Conservation (phyloP, 2,113 vertebrate genomes). For the Chamaetylas fuelleborni region DNA sequence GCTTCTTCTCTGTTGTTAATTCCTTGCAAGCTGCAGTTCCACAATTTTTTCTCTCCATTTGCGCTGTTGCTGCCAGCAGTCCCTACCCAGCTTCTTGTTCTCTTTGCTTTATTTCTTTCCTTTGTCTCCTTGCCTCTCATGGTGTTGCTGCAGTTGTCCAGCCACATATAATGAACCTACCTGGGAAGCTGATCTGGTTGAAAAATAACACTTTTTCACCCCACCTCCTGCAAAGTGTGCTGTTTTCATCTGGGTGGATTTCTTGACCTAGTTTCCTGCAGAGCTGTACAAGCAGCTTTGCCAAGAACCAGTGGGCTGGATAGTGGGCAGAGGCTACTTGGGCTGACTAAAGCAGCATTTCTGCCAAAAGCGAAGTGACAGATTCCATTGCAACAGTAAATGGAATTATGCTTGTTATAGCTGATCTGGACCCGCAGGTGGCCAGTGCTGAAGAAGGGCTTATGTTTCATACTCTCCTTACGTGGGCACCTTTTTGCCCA, state of each 20-base stretch:
- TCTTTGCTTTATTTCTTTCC: background rate
- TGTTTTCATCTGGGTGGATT: conserved; percentile 3
- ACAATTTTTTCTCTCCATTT: background rate
- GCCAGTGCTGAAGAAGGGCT: background rate
- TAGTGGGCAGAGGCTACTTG: background rate
- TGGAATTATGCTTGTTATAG: background rate
- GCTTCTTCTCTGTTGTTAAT: background rate
- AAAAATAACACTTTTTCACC: background rate
- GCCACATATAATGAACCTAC: background rate
- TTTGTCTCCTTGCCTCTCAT: background rate
- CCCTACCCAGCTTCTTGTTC: background rate
- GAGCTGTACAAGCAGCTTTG: conserved; percentile 4
- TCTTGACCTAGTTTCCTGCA: conserved; percentile 62
- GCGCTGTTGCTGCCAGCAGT: background rate
- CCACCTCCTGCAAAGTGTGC: background rate
- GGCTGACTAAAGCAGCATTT: background rate
- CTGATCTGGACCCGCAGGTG: background rate
- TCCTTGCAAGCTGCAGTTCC: background rate
- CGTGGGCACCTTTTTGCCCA: background rate
- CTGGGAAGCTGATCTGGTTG: background rate
- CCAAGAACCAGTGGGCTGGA: conserved; percentile 27
- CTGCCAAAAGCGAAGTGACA: background rate
- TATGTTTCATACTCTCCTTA: background rate
- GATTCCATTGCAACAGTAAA: background rate
- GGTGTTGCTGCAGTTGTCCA: background rate